Base-by-base conservation (phyloP, 2,888 invertebrate genomes). In the Portevinia maculata region DNA sequence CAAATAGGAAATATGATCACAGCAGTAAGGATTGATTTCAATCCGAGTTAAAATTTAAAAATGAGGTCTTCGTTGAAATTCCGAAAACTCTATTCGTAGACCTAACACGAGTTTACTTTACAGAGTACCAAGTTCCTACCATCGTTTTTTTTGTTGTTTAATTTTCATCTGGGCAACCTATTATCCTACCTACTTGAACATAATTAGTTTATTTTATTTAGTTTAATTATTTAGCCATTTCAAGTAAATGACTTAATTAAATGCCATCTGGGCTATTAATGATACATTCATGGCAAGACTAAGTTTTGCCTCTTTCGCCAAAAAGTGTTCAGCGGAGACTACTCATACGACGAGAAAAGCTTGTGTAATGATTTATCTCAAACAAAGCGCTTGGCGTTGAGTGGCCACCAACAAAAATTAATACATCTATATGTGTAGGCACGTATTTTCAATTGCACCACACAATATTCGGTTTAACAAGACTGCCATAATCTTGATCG, bases 161-260 rank as follows among this genome's bases (percentile, higher is more conserved):
- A 24, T 5, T 5, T 24, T 5, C 24, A 24, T 24, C 5, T 24
- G 5, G 24, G 24, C 24, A 5, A 5, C 2, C 24, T 5, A 24
- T 24, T 24, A 24, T 24, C 2, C 15, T 13, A 55, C 60, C 24
- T 17, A 15, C 9, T 7, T 15, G 9, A 6, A 9, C 46, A 46
- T 34, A 21, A 15, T 64, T 57, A 50, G 64, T 24, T 50, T 30
- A 62, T 19, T 44, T 15, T 44, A 52, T 67, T 79, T 79, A 69
- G 84, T 64, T 70, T 84, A 86, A 85, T 84, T 85, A 85, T 85
- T 86, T 84, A 78, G 44, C 83, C 81, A 84, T 81, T 85, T 78
- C 57, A 76, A 76, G 85, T 83, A 84, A 86, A 86, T 85, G 85
- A 85, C 85, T 86, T 85, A 86, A 86, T 86, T 86, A 85, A 86